Evolutionary conservation across 1,140 invertebrate species (phyloP), one percentile per base, ranked within the genome.

Genomic region (Trichogramma pretiosum): DNA sequence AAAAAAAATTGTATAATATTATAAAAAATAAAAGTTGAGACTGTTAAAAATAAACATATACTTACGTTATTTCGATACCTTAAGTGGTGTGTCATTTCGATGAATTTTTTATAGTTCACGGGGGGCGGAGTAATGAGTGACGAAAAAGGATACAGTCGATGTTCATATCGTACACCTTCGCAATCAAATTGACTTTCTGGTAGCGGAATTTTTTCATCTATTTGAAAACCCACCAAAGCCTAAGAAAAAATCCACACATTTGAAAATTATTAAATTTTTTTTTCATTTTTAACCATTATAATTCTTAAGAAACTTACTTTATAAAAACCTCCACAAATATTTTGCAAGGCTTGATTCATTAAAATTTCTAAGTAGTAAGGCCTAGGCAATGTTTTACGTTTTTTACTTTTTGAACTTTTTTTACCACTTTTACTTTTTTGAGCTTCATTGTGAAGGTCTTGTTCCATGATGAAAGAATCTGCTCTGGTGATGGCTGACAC

Each of bases 301-400:
- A 28, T 28, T 28, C 13, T 28, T 38, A 22, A 2, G 1, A 35
- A 37, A 34, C 23, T 58, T 70, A 90, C 87, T 77, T 93, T 95
- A 63, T 93, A 95, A 69, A 92, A 95, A 18, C 93, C 93, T 5
- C 90, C 92, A 68, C 90, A 93, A 72, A 97, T 82, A 68, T 91
- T 90, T 64, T 94, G 88, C 65, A 93, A 77, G 3, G 90, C 90
- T 65, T 96, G 92, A 56, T 84, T 87, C 64, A 91, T 77, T 3
- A 86, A 77, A 28, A 90, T 86, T 66, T 96, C 92, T 54, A 82
- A 75, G 41, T 82, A 82, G 60, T 88, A 85, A 0, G 88, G 87
- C 37, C 85, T 79, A 3, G 78, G 68, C 48, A 80, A 67, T 59
- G 80, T 67, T 56, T 80, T 83, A 16, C 71, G 76, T 60, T 81